Evolutionary conservation across 2,113 vertebrate species (phyloP).

Genomic region (Strix aluco): DNA sequence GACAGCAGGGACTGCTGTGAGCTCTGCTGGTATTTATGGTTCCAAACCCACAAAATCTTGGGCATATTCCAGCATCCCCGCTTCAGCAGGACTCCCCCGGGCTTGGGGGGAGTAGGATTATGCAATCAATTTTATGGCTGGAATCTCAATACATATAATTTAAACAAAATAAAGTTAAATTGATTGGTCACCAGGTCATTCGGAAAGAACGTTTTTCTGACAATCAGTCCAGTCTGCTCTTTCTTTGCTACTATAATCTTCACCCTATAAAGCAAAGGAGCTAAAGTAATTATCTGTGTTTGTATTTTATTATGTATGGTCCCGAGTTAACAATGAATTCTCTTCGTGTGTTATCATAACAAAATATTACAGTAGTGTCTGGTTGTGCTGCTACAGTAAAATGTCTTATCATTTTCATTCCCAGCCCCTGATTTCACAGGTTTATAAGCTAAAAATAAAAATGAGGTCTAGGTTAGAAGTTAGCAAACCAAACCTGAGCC

Average conservation of each 20-base stretch:
- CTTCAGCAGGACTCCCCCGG: neutral
- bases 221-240: neutral
- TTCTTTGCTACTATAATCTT: conserved; percentile 13
- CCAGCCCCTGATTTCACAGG: neutral
- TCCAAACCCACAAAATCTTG: conserved; percentile 32
- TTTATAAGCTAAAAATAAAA: neutral
- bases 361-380: conserved; percentile 32
- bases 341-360: conserved; percentile 8
- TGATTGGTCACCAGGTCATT: conserved; percentile 33
- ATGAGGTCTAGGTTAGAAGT: neutral
- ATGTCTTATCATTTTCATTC: neutral
- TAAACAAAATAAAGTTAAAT: conserved; percentile 61
- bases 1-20: neutral
- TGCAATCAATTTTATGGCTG: conserved; percentile 59
- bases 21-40: neutral
- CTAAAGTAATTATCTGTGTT: conserved; percentile 26
- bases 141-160: conserved; percentile 56
- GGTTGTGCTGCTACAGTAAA: neutral
- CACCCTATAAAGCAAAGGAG: neutral
- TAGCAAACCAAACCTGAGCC: neutral
- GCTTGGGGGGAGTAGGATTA: conserved; percentile 25
- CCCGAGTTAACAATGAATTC: conserved; percentile 17
- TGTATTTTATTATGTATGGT: conserved; percentile 28
- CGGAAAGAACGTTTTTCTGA: conserved; percentile 16
- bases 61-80: conserved; percentile 12